Percentiles rank a stretch among this genome's conserved stretches.
These are phyloP conservation scores for Chymomyza costata DNA, from an alignment of 1,140 invertebrate genomes.

Conservation along the genomic window DNA sequence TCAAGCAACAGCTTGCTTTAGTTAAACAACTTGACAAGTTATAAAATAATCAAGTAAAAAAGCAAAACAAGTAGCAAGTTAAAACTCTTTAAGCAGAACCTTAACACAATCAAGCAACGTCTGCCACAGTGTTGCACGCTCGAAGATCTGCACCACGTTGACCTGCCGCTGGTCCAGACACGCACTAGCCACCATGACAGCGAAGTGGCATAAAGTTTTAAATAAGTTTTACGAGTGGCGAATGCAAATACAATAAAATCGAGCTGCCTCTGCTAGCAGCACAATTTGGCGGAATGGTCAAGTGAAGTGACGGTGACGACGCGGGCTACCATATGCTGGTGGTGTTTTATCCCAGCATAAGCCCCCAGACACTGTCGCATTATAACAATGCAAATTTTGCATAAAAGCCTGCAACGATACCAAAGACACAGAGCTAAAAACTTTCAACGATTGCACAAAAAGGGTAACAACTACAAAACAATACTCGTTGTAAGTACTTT, in stretches of 20 bases:
- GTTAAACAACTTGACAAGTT: no score
- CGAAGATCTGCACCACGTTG: no score
- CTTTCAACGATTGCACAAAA: neutral
- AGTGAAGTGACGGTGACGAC: slow-evolving; percentile 23
- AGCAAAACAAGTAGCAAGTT: no score
- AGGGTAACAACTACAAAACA: no score
- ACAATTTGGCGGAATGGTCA: slow-evolving; percentile 19
- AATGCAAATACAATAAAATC: slow-evolving; percentile 70
- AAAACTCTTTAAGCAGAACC: no score
- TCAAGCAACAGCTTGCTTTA: no score
- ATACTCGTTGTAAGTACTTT: slow-evolving; percentile 37
- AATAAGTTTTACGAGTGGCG: slow-evolving; percentile 72
- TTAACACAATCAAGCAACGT: no score
- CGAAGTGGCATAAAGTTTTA: slow-evolving; percentile 66
- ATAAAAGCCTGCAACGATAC: neutral
- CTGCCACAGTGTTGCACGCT: no score
- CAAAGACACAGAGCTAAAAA: neutral
- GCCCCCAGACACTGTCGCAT: slow-evolving; percentile 45
- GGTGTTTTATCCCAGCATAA: no score
- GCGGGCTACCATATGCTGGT: slow-evolving; percentile 5
- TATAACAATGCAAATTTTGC: slow-evolving; percentile 74
- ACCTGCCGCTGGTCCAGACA: slow-evolving; percentile 20
- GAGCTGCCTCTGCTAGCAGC: slow-evolving; percentile 40
- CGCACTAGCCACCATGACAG: slow-evolving; percentile 34
- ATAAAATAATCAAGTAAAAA: no score